Conservation (phyloP, 2,113 vertebrate species). For the Epinephelus lanceolatus region DNA sequence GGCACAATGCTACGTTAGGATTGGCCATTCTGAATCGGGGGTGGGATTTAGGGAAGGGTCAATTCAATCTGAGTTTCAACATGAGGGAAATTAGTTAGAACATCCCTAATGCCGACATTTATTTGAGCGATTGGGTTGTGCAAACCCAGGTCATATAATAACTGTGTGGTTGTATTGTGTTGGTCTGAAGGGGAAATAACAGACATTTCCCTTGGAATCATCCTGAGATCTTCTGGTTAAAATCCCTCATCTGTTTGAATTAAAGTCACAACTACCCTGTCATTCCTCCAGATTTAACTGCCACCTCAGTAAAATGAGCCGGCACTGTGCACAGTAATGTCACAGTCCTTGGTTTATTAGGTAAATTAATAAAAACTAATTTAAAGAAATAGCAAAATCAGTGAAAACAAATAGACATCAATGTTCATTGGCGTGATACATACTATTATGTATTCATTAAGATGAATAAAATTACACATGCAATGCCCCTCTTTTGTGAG, state of each 20-base stretch:
- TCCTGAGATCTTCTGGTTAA: conserved; percentile 5
- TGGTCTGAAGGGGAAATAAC: neutral
- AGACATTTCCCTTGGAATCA: neutral
- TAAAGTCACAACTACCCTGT: conserved; percentile 8
- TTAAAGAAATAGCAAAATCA: neutral
- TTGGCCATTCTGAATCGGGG: too few relatives aligned
- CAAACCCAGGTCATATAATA: neutral
- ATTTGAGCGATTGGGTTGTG: neutral
- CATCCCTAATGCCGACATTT: too few relatives aligned
- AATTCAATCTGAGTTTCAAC: too few relatives aligned
- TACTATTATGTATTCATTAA: neutral
- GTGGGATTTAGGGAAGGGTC: too few relatives aligned
- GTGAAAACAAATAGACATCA: neutral
- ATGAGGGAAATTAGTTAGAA: too few relatives aligned
- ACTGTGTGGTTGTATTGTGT: neutral
- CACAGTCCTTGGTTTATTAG: neutral
- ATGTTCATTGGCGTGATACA: neutral
- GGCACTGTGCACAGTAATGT: neutral
- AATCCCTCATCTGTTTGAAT: conserved; percentile 6
- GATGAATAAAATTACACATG: conserved; percentile 8
- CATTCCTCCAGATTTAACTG: conserved; percentile 10
- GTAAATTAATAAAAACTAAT: neutral
- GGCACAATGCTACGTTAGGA: too few relatives aligned
- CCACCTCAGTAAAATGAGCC: neutral
- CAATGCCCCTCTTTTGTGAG: conserved; percentile 8